Evolutionary conservation across 2,888 invertebrate genomes (phyloP), one percentile per base, ranked within the genome.

Genomic region (Drosophila ezoana): DNA sequence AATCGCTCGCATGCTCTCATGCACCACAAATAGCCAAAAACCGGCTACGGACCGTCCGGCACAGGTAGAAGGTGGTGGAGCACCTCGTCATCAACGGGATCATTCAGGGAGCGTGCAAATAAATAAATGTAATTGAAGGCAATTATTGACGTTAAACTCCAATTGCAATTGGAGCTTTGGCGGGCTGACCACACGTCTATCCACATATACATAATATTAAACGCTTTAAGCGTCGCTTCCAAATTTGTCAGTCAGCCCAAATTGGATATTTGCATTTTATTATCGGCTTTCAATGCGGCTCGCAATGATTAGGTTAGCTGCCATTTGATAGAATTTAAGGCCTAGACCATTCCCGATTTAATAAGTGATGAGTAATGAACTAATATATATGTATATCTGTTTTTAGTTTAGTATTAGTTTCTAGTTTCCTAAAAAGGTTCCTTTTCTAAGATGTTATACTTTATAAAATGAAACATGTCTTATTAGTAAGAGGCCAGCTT

Each of bases 101-200:
- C 41, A 13, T 43, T 37, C 52, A 20, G 76, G 68, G 68, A 56
- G 78, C 64, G 87, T 69, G 74, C 87, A 81, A 85, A 85, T 85
- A 85, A 88, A 88, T 87, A 88, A 88, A 88, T 88, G 79, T 87
- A 85, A 85, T 85, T 85, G 89, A 81, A 88, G 84, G 89, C 89
- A 85, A 88, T 85, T 85, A 85, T 81, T 80, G 89, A 73, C 81
- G 87, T 83, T 83, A 76, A 78, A 67, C 78, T 81, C 66, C 75
- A 78, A 80, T 78, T 78, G 78, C 75, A 82, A 79, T 68, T 67
- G 69, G 60, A 60, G 67, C 67, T 69, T 63, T 74, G 70, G 58
- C 66, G 51, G 75, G 51, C 14, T 58, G 60, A 71, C 75, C 75
- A 66, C 70, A 59, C 54, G 41, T 35, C 48, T 13, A 35, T 35